Percentiles rank a stretch among this genome's conserved stretches.
Conservation (phyloP, 2,113 vertebrate genomes). For the Lichenostomus cassidix region DNA sequence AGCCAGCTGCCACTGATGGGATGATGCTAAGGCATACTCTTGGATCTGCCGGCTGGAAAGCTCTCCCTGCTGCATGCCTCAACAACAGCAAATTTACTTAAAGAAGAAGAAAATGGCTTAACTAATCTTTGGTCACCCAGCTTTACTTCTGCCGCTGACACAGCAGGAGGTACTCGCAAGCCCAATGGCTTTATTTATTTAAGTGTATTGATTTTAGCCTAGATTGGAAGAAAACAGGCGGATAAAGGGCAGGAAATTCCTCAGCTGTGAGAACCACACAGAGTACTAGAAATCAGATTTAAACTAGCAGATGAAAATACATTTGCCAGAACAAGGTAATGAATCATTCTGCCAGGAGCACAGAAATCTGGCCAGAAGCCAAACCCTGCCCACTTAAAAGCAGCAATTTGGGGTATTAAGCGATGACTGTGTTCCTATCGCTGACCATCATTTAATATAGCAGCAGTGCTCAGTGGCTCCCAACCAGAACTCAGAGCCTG, state of each 20-base stretch:
- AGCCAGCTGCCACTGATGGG: neutral
- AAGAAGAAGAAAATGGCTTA: constrained; percentile 48
- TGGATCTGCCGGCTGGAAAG: neutral
- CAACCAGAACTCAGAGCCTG: neutral
- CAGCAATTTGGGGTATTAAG: constrained; percentile 45
- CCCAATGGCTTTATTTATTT: constrained; percentile 63
- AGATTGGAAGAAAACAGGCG: constrained; percentile 45
- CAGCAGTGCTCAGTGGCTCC: neutral
- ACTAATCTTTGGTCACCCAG: constrained; percentile 55
- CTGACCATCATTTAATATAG: constrained; percentile 35
- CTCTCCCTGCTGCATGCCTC: neutral
- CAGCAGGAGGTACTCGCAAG: constrained; percentile 27
- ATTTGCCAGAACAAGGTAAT: constrained; percentile 59
- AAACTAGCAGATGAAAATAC: constrained; percentile 64
- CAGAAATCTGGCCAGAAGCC: constrained; percentile 33
- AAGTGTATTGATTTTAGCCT: constrained; percentile 63
- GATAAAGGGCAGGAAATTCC: constrained; percentile 66
- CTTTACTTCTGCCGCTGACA: constrained; percentile 23
- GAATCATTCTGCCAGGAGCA: constrained; percentile 48
- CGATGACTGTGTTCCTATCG: neutral
- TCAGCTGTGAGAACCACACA: constrained; percentile 50
- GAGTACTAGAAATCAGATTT: constrained; percentile 53
- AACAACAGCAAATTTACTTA: constrained; percentile 12
- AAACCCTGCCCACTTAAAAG: constrained; percentile 38
- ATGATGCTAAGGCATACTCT: neutral